These are phyloP conservation scores for Pyralis farinalis DNA, from an alignment of 2,888 invertebrate genomes.

Conservation along the genomic window DNA sequence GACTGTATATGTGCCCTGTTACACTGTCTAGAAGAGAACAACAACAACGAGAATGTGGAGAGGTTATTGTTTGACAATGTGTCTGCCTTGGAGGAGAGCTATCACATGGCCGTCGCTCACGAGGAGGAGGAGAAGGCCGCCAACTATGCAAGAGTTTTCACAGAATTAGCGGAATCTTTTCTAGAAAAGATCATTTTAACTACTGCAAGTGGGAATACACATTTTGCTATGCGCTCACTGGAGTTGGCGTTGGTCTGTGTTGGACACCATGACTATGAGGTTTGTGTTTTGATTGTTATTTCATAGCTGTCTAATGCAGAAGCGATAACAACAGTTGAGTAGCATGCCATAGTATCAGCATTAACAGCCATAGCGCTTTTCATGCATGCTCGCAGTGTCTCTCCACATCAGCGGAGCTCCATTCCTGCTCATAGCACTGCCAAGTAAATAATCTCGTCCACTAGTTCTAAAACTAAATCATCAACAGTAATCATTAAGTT, in stretches of 20 bases:
- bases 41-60: conserved; percentile 87
- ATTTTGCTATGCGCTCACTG: conserved; percentile 91
- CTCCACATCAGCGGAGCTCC: too few relatives aligned
- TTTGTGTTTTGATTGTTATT: conserved; percentile 31
- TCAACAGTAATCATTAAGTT: too few relatives aligned
- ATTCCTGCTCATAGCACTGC: too few relatives aligned
- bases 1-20: conserved; percentile 94
- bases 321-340: too few relatives aligned
- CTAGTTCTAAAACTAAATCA: too few relatives aligned
- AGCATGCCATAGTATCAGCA: too few relatives aligned
- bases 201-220: conserved; percentile 80
- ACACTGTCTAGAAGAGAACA: conserved; percentile 89
- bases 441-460: too few relatives aligned
- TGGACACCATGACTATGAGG: conserved; percentile 98
- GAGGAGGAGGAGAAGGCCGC: conserved; percentile 97
- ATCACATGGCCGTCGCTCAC: conserved; percentile 94
- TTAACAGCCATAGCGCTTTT: too few relatives aligned
- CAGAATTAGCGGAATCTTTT: conserved; percentile 95
- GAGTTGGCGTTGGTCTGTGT: conserved; percentile 95
- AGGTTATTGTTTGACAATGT: conserved; percentile 91
- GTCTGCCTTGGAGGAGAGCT: conserved; percentile 89
- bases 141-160: conserved; percentile 97
- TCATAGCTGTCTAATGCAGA: too few relatives aligned
- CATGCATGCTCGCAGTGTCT: too few relatives aligned
- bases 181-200: conserved; percentile 90